Base-by-base conservation (phyloP, 1,140 invertebrate genomes). In the Drosophila pallidifrons region DNA sequence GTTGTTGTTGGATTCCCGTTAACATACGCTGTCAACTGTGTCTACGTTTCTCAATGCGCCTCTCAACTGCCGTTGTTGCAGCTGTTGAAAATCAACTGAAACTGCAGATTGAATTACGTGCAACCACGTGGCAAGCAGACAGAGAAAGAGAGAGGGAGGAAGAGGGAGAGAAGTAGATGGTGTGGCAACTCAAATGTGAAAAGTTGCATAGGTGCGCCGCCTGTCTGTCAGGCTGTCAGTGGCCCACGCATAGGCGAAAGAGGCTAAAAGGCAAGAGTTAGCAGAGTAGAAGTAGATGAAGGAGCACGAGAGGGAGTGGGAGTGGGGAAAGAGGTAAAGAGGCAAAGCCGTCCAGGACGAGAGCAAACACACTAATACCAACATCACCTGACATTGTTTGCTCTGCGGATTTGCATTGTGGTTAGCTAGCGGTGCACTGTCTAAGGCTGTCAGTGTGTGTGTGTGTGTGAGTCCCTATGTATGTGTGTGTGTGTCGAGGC, bases 321-420 rank as follows among this genome's bases (percentile, higher is more conserved):
- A n/a, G 25, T 30, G 49, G 11, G 2, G 16, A 15, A 10, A 20
- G n/a, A 28, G 10, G 20, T 25, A 25, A 25, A 25, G 25, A 28
- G 15, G 16, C 11, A 10, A n/a, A 35, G 6, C 2, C 16, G 20
- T 51, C 46, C 41, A 51, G 61, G 46, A 20, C 49, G 32, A 57
- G 41, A 45, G 35, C 15, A 64, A 15, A 30, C 58, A 52, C 35
- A 57, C 57, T 41, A 68, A 74, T 55, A 54, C 83, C 57, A 79
- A 77, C 80, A 71, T 87, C 83, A 87, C 83, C 83, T 87, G 83
- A 87, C 83, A 83, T 89, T 89, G 85, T 89, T 89, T 89, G 85
- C 85, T 85, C 81, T 89, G 85, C 78, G 85, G 85, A 89, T 89
- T 89, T 89, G 85, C 85, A 89, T 89, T 89, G 85, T 83, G 85